Conservation (phyloP, 2,113 vertebrate species). For the Artemisiospiza belli region DNA sequence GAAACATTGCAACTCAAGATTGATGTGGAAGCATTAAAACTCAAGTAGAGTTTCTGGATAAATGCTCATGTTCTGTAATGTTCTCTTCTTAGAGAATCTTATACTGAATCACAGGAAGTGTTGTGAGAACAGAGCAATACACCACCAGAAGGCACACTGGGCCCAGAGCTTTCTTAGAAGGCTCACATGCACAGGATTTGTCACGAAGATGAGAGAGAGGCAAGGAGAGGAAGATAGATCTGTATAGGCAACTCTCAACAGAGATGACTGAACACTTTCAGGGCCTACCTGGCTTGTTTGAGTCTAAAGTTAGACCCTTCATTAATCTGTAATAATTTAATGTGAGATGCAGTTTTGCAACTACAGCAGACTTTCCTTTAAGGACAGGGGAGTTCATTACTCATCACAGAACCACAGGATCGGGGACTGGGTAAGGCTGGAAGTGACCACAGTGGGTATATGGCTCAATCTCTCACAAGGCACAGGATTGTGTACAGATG, state of each 20-base stretch:
- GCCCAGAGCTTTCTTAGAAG: background rate
- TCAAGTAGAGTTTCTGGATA: background rate
- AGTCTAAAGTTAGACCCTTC: background rate
- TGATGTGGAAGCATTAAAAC: background rate
- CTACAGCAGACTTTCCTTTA: background rate
- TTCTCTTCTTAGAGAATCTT: background rate
- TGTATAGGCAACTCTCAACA: background rate
- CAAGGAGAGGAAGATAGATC: fast-evolving
- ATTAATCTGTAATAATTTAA: background rate
- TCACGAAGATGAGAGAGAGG: background rate
- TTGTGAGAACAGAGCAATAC: background rate
- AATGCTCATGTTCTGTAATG: background rate
- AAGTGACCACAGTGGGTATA: background rate
- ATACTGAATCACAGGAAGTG: background rate
- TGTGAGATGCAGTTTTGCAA: background rate
- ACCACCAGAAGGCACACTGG: background rate
- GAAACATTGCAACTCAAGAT: background rate
- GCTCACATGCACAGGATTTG: background rate
- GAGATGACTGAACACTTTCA: background rate
- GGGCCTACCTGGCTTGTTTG: background rate
- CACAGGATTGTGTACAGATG: background rate
- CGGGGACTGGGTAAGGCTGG: background rate
- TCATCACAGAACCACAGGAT: background rate
- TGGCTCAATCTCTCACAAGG: background rate
- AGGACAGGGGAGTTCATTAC: no score